Percentiles rank a stretch among this genome's conserved stretches.
Evolutionary conservation across 2,113 vertebrate genomes (phyloP).

Genomic region (Rhynchomys soricoides): DNA sequence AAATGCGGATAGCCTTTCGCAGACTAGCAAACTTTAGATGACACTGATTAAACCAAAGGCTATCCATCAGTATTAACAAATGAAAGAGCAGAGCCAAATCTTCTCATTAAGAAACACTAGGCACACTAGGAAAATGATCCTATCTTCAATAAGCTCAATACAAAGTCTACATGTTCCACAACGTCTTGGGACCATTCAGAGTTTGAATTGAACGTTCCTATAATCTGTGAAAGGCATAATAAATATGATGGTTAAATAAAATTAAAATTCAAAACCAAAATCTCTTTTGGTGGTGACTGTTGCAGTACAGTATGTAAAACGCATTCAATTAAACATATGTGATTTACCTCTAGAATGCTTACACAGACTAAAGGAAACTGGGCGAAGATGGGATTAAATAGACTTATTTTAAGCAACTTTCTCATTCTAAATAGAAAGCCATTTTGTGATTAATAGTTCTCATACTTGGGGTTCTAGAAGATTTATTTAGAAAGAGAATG

Average conservation of each 20-base stretch:
- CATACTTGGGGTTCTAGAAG: constrained; percentile 20
- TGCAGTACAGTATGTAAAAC: not conserved
- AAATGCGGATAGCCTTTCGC: not conserved
- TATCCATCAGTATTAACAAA: not conserved
- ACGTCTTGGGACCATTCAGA: constrained; percentile 1
- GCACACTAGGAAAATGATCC: not conserved
- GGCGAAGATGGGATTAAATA: constrained; percentile 34
- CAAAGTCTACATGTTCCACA: not conserved
- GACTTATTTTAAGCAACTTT: constrained; percentile 43
- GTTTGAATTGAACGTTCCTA: not conserved
- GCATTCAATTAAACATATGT: constrained; percentile 6
- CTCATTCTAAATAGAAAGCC: constrained; percentile 65
- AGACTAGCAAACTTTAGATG: not conserved
- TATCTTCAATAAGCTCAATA: constrained; percentile 1
- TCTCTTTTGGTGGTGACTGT: not conserved
- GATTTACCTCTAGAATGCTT: not conserved
- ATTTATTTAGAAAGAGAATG: constrained; percentile 71
- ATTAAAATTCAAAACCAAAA: constrained; percentile 10
- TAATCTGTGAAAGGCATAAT: not conserved
- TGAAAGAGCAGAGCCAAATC: not conserved
- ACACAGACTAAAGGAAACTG: constrained; percentile 23
- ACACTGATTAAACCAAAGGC: not conserved
- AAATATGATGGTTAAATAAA: constrained; percentile 33
- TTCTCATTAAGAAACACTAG: not conserved
- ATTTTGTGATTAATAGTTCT: constrained; percentile 79